These are phyloP conservation scores for Lasioglossum zephyrum DNA, from an alignment of 2,888 invertebrate genomes.

Conservation along the genomic window DNA sequence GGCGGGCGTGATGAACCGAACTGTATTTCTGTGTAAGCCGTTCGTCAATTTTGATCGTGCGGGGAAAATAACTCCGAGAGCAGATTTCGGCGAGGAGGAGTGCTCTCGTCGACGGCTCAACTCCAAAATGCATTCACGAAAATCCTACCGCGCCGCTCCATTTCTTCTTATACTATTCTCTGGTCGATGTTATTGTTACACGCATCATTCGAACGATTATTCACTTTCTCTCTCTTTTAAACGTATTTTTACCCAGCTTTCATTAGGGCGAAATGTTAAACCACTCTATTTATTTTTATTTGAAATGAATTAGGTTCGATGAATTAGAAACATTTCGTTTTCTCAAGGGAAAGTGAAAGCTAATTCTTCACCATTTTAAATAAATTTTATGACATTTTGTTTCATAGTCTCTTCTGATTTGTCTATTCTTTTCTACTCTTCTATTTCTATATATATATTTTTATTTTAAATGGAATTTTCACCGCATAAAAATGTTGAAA, in stretches of 20 bases:
- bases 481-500: too few species aligned
- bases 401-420: too few species aligned
- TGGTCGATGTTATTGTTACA: not conserved
- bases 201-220: not conserved
- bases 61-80: slow-evolving; percentile 18
- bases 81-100: slow-evolving; percentile 28
- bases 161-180: not conserved
- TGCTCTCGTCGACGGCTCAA: not conserved
- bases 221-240: not conserved
- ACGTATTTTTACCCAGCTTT: not conserved
- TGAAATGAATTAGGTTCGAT: too few species aligned
- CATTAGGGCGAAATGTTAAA: not conserved
- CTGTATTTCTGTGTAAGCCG: slow-evolving; percentile 54
- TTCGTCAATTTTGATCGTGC: slow-evolving; percentile 52
- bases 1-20: slow-evolving; percentile 50
- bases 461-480: too few species aligned
- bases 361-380: too few species aligned
- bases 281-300: too few species aligned
- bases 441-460: too few species aligned
- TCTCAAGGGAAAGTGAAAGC: too few species aligned
- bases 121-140: not conserved
- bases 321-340: too few species aligned
- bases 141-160: not conserved
- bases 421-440: too few species aligned
- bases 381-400: too few species aligned